A percentile compares a stretch with the other conserved stretches of the same genome.
phyloP scores from a whole-genome alignment of 2,797 vertebrate species.

The Rousettus madagascariensis region DNA sequence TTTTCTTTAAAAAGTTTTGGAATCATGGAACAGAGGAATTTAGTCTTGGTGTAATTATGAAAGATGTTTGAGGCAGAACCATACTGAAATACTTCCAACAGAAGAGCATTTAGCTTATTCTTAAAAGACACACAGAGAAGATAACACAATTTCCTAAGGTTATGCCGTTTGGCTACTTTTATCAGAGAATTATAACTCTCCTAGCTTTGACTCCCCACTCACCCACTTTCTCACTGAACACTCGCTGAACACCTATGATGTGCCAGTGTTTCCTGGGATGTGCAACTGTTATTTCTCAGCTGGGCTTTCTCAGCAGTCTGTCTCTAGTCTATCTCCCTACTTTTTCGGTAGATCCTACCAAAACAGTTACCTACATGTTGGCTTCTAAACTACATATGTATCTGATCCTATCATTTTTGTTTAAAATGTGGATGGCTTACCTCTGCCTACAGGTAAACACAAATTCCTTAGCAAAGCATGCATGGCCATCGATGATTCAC shows the following conservation, averaged over 20 bases:
- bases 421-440: not conserved
- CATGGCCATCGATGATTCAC: not conserved
- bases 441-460: not conserved
- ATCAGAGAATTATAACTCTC: not conserved
- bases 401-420: not conserved
- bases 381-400: not conserved
- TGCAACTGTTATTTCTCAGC: not conserved
- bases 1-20: not conserved
- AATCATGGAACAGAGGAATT: conserved; percentile 2
- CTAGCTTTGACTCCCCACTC: not conserved
- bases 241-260: not conserved
- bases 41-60: not conserved
- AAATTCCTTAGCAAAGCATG: not conserved
- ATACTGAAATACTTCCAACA: not conserved
- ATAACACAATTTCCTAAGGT: not conserved
- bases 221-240: not conserved
- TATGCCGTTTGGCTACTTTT: not conserved
- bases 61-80: not conserved
- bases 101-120: not conserved
- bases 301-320: not conserved
- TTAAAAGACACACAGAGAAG: not conserved
- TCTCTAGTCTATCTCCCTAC: not conserved
- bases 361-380: not conserved
- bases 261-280: not conserved
- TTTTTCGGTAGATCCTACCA: not conserved